These are phyloP conservation scores for Lasioglossum baleicum DNA, from an alignment of 1,140 invertebrate species.

Conservation along the genomic window DNA sequence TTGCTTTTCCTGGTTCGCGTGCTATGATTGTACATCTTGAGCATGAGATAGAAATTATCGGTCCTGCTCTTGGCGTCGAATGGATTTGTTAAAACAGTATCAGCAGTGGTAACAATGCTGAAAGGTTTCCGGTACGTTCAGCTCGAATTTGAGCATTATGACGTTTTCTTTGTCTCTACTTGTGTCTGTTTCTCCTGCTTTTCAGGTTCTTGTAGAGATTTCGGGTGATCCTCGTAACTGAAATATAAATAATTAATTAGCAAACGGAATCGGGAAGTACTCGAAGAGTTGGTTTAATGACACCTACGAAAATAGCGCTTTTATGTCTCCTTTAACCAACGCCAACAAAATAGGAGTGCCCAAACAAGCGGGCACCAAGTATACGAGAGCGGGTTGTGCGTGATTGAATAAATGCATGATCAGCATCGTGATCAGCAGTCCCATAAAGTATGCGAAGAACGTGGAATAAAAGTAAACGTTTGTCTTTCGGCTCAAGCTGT, in stretches of 20 bases:
- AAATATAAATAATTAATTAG: conserved; percentile 46
- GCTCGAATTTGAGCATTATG: conserved; percentile 66
- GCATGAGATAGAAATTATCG: conserved; percentile 42
- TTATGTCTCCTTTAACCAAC: conserved; percentile 94
- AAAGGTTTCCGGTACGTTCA: background rate
- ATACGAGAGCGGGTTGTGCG: conserved; percentile 98
- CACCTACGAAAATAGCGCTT: conserved; percentile 93
- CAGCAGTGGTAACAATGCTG: conserved; percentile 23
- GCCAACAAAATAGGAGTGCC: conserved; percentile 93
- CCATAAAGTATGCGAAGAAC: conserved; percentile 96
- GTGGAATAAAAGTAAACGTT: conserved; percentile 97
- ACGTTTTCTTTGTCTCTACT: conserved; percentile 74
- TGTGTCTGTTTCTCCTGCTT: conserved; percentile 61
- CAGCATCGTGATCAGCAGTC: conserved; percentile 95
- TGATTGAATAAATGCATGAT: conserved; percentile 99
- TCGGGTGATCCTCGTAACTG: conserved; percentile 85
- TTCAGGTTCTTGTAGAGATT: conserved; percentile 66
- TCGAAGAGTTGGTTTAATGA: conserved; percentile 11
- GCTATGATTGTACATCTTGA: conserved; percentile 52
- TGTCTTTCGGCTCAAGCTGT: conserved; percentile 91
- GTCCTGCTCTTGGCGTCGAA: conserved; percentile 12
- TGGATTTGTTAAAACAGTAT: conserved; percentile 30
- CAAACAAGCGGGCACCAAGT: conserved; percentile 97
- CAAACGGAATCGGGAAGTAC: background rate
- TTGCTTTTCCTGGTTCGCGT: background rate